Conservation (phyloP, 2,113 vertebrate species). For the Anolis sagrei region DNA sequence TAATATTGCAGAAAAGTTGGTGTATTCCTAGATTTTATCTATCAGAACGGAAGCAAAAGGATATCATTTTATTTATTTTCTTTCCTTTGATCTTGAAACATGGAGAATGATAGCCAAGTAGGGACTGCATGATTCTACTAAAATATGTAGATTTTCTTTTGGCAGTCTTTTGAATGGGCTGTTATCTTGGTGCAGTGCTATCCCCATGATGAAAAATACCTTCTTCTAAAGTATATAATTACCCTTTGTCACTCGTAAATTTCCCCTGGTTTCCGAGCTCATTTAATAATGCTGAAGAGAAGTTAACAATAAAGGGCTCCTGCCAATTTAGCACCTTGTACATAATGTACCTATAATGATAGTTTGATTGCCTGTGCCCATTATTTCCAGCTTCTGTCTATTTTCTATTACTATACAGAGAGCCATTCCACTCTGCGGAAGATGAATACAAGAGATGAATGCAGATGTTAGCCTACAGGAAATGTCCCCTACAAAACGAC, state of each 20-base stretch:
- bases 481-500: constrained; percentile 39
- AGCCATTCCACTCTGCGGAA: constrained; percentile 55
- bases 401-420: constrained; percentile 69
- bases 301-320: constrained; percentile 81
- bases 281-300: constrained; percentile 81
- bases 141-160: constrained; percentile 54
- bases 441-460: constrained; percentile 57
- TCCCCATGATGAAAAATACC: constrained; percentile 73
- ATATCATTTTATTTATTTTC: not conserved
- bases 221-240: constrained; percentile 80
- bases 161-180: constrained; percentile 57
- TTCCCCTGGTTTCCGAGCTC: constrained; percentile 77
- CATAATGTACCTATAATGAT: constrained; percentile 82
- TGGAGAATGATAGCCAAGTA: constrained; percentile 32
- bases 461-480: constrained; percentile 59
- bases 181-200: constrained; percentile 69
- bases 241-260: constrained; percentile 78
- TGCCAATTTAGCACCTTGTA: constrained; percentile 75
- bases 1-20: constrained; percentile 30
- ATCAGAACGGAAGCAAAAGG: constrained; percentile 35
- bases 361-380: constrained; percentile 76
- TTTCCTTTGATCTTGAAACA: not conserved
- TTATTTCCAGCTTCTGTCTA: constrained; percentile 76
- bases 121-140: constrained; percentile 11
- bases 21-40: not conserved